phyloP scores from a whole-genome alignment of 2,888 invertebrate genomes.

The Scelioninae gen. 1 region DNA sequence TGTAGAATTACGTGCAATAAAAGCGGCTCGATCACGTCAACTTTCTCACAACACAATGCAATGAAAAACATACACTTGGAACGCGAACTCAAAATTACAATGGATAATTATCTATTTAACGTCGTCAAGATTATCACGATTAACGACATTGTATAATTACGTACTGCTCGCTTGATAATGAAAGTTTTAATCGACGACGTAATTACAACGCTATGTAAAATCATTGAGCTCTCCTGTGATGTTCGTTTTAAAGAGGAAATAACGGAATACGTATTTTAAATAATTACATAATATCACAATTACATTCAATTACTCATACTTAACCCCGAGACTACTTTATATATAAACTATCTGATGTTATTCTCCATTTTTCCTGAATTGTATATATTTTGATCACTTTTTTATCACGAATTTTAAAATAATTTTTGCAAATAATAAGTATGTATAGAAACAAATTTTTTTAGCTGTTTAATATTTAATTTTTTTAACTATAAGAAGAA shows the following conservation, averaged over 20 bases:
- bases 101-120: slow-evolving; percentile 66
- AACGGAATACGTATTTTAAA: slow-evolving; percentile 57
- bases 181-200: slow-evolving; percentile 69
- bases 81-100: slow-evolving; percentile 53
- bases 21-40: slow-evolving; percentile 15
- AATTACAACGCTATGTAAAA: slow-evolving; percentile 64
- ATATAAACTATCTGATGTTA: neutral
- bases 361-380: neutral
- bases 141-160: slow-evolving; percentile 68
- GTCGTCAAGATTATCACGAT: slow-evolving; percentile 63
- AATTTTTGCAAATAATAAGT: no score
- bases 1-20: slow-evolving; percentile 10
- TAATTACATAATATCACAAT: slow-evolving; percentile 62
- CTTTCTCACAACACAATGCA: slow-evolving; percentile 18
- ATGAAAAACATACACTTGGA: slow-evolving; percentile 46
- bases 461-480: no score
- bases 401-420: no score
- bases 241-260: slow-evolving; percentile 64
- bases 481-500: no score
- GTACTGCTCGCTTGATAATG: slow-evolving; percentile 62
- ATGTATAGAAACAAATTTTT: no score
- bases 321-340: slow-evolving; percentile 7
- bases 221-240: slow-evolving; percentile 57
- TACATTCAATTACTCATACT: slow-evolving; percentile 48
- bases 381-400: neutral